Evolutionary conservation across 35 echinoderm and acorn worm species (phyloP), one percentile per base, ranked within the genome.

Genomic region (Apostichopus parvimensis): DNA sequence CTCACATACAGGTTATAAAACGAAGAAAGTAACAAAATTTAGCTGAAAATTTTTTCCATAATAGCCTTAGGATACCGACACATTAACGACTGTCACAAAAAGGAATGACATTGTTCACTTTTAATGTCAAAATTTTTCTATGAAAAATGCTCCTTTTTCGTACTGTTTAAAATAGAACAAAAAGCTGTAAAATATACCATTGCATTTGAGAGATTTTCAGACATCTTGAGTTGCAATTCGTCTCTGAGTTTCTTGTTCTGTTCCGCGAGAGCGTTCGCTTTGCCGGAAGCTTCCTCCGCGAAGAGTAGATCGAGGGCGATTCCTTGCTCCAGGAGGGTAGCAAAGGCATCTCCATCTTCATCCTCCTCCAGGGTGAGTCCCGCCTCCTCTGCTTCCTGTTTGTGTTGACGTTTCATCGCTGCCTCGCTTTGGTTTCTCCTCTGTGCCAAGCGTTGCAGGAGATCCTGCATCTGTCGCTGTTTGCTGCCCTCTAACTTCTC

Each of bases 211-310:
- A 98, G 86, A 71, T 98, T 98, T 73, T 98, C 94, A 78, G 93
- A 94, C 92, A 95, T 94, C 86, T 91, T 98, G 73, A 82, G 62
- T 52, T 92, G 94, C 57, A 95, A 92, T 58, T 98, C 93, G 53
- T 90, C 77, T 60, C 92, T 92, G 25, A 94, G 73, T 73, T 94
- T 87, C 23, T 52, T 24, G 45, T 90, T 95, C 28, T 92, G 92
- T 45, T 94, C 91, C 9, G 89, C 90, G 57, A 90, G 84, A 24
- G 93, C 92, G 57, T 91, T 94, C 86, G 96, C 87, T 60, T 92
- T 93, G 22, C 87, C 93, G n/a, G 94, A 17, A 57, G 94, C 93
- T 45, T 92, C 96, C 55, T 98, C 96, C 0, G 96, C 94, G 70
- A 94, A 79, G 12, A 95, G 71, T 6, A 94, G 70, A 54, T 94